These are phyloP conservation scores for Sebastes kiyomatsui DNA, from an alignment of 2,797 vertebrate species.

Conservation along the genomic window DNA sequence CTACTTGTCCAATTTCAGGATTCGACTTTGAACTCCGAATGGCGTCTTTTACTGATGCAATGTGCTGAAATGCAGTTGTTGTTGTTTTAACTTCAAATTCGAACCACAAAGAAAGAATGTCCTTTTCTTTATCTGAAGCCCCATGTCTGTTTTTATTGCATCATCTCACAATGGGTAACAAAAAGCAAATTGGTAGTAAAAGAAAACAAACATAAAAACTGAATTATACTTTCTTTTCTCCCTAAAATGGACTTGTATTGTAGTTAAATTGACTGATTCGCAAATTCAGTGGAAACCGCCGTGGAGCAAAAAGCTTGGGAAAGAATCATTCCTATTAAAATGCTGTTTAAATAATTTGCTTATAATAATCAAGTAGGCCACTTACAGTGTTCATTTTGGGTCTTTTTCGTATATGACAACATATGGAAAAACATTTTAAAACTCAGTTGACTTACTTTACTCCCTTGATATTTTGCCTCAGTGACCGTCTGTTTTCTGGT, in stretches of 20 bases:
- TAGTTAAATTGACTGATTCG: neutral
- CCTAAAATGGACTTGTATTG: neutral
- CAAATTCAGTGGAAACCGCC: too few relatives aligned
- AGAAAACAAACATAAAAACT: neutral
- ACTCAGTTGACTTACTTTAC: too few relatives aligned
- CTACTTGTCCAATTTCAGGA: constrained; percentile 63
- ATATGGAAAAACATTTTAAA: too few relatives aligned
- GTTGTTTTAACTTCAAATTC: constrained; percentile 63
- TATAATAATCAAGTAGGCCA: too few relatives aligned
- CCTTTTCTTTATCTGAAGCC: neutral
- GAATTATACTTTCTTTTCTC: neutral
- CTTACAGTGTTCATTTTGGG: too few relatives aligned
- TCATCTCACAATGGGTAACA: constrained; percentile 35
- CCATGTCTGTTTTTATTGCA: constrained; percentile 49
- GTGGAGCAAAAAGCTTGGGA: too few relatives aligned
- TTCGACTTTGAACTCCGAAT: constrained; percentile 65
- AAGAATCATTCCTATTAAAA: too few relatives aligned
- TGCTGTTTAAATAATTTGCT: too few relatives aligned
- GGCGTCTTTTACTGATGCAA: constrained; percentile 75
- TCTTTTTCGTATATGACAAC: too few relatives aligned
- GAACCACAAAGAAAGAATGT: constrained; percentile 32
- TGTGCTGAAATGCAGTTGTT: constrained; percentile 70
- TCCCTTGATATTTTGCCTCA: too few relatives aligned
- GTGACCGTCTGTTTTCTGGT: too few relatives aligned
- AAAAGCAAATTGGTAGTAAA: neutral